A percentile compares a stretch with the other conserved stretches of the same genome.
phyloP scores from a whole-genome alignment of 2,888 invertebrate genomes.

The Elegia similella region DNA sequence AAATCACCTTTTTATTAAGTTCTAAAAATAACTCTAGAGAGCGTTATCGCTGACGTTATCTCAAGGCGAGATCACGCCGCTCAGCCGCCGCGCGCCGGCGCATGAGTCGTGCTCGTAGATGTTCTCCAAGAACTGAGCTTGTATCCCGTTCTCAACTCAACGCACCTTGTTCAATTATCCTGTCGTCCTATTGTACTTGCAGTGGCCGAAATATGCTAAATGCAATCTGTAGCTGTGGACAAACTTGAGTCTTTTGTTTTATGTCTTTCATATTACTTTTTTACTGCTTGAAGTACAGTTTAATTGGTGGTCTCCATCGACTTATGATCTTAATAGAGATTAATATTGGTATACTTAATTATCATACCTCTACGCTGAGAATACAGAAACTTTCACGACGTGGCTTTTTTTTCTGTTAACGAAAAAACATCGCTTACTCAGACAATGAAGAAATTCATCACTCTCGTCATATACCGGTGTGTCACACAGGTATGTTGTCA shows the following conservation, averaged over 20 bases:
- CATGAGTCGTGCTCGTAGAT: slow-evolving; percentile 23
- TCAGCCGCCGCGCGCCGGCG: slow-evolving; percentile 32
- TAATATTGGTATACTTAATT: too few species aligned
- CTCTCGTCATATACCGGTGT: not conserved
- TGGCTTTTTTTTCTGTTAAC: not conserved
- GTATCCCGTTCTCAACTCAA: slow-evolving; percentile 19
- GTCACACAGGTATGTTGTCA: slow-evolving; percentile 61
- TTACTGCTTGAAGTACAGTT: not conserved
- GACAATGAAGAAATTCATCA: not conserved
- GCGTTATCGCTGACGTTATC: slow-evolving; percentile 76
- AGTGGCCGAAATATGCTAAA: not conserved
- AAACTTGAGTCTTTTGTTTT: not conserved
- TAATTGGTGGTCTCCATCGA: too few species aligned
- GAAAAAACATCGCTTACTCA: not conserved
- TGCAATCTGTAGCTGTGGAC: not conserved
- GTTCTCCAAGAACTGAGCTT: slow-evolving; percentile 19
- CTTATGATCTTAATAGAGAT: too few species aligned
- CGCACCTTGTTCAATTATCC: slow-evolving; percentile 19
- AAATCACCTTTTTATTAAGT: slow-evolving; percentile 70
- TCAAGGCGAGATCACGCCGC: slow-evolving; percentile 66
- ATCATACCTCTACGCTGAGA: too few species aligned
- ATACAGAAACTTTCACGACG: not conserved
- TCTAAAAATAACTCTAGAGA: slow-evolving; percentile 69
- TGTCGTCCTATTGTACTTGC: slow-evolving; percentile 10
- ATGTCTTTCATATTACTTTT: not conserved